A percentile compares a stretch with the other conserved stretches of the same genome.
Conservation (phyloP, 2,113 vertebrate species). For the Athene cunicularia region DNA sequence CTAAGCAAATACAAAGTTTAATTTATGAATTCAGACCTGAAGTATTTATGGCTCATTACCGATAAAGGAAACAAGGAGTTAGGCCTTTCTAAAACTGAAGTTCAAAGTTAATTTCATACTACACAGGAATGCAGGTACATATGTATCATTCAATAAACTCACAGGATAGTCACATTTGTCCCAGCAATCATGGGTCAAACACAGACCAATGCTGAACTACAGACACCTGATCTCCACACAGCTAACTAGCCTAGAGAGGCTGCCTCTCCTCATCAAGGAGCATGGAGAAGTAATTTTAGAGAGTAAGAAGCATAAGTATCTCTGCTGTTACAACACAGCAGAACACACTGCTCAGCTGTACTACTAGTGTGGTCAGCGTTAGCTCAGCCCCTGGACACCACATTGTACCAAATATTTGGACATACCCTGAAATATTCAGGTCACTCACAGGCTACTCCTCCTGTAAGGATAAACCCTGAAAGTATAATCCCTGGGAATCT, state of each 20-base stretch:
- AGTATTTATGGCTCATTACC: not conserved
- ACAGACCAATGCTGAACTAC: not conserved
- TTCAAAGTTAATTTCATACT: not conserved
- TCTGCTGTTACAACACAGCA: not conserved
- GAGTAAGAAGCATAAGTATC: not conserved
- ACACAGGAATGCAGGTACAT: not conserved
- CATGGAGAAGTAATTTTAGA: not conserved
- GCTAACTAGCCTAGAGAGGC: not conserved
- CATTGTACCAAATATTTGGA: accelerated
- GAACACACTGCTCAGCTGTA: not conserved
- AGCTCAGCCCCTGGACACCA: not conserved
- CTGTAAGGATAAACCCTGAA: not conserved
- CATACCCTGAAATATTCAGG: not conserved
- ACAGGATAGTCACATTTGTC: not conserved
- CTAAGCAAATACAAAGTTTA: not conserved
- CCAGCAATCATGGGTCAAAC: not conserved
- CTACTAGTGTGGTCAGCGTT: accelerated
- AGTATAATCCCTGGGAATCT: not conserved
- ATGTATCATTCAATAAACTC: not conserved
- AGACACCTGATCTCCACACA: not conserved
- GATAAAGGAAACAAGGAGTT: not conserved
- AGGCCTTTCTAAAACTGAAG: not conserved
- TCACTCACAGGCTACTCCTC: not conserved
- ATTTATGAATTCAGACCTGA: not conserved
- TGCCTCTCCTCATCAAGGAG: not conserved